These are phyloP conservation scores for Hylia prasina DNA, from an alignment of 2,113 vertebrate species.

Conservation along the genomic window DNA sequence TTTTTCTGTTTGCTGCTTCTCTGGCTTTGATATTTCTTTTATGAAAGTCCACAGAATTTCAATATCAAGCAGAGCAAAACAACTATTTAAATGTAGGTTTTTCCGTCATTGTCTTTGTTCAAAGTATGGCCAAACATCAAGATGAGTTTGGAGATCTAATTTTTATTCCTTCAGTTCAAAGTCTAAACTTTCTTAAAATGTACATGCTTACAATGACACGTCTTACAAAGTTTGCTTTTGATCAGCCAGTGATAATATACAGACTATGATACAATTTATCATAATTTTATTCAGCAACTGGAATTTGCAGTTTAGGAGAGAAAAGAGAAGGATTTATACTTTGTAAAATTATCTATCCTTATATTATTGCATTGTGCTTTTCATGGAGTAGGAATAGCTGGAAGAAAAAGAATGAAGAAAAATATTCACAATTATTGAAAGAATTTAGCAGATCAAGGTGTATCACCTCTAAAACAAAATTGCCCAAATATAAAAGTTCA, in stretches of 20 bases:
- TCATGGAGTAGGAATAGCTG: background rate
- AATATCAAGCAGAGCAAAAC: background rate
- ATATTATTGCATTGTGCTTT: background rate
- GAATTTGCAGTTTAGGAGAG: background rate
- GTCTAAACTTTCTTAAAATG: conserved; percentile 12
- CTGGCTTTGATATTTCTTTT: background rate
- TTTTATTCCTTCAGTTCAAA: background rate
- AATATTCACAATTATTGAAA: background rate
- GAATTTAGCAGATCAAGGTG: background rate
- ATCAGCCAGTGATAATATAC: background rate
- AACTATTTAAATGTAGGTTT: background rate
- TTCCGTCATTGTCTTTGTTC: background rate
- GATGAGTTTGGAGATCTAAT: background rate
- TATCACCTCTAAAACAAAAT: background rate
- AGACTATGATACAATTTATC: background rate
- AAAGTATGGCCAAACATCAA: background rate
- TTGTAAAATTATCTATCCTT: background rate
- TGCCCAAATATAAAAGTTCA: background rate
- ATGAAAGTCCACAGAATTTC: background rate
- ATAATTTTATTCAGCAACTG: background rate
- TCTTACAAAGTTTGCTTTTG: conserved; percentile 36
- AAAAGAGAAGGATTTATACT: background rate
- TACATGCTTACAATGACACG: background rate
- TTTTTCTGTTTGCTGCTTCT: background rate
- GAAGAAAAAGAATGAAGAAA: background rate